phyloP scores from a whole-genome alignment of 2,888 invertebrate species.

The Dryobota labecula region DNA sequence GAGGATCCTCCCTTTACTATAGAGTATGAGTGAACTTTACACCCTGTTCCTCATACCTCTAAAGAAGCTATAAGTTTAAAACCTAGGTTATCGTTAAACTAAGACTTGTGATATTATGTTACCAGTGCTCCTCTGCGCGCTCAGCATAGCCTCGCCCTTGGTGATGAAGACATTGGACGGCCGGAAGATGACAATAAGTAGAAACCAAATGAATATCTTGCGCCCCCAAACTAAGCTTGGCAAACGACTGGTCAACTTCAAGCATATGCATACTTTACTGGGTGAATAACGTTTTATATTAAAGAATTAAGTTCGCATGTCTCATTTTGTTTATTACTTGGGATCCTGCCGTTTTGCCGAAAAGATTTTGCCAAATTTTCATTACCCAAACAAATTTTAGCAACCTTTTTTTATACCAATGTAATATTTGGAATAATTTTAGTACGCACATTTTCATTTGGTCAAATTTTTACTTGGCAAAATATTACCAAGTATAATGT shows the following conservation, averaged over 20 bases:
- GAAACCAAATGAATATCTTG: neutral
- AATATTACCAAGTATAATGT: no score
- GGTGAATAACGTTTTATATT: neutral
- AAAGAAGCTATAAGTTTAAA: no score
- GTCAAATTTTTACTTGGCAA: no score
- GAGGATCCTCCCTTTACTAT: no score
- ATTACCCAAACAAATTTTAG: no score
- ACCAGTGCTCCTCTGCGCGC: constrained; percentile 20
- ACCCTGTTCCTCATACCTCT: no score
- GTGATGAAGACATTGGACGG: neutral
- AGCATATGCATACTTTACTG: constrained; percentile 20
- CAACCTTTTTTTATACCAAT: no score
- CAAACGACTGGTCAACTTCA: constrained; percentile 25
- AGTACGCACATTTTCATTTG: no score
- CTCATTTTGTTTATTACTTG: neutral
- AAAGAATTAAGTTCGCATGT: neutral
- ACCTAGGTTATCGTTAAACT: neutral
- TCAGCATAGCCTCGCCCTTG: neutral
- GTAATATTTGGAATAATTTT: no score
- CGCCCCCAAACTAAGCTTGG: neutral
- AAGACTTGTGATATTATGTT: constrained; percentile 3
- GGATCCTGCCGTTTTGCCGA: no score
- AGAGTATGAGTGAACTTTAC: no score
- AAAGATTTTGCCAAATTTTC: no score
- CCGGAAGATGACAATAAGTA: constrained; percentile 15